A percentile compares a stretch with the other conserved stretches of the same genome.
Evolutionary conservation across 2,113 vertebrate species (phyloP).

Genomic region (Tylochromis polylepis): DNA sequence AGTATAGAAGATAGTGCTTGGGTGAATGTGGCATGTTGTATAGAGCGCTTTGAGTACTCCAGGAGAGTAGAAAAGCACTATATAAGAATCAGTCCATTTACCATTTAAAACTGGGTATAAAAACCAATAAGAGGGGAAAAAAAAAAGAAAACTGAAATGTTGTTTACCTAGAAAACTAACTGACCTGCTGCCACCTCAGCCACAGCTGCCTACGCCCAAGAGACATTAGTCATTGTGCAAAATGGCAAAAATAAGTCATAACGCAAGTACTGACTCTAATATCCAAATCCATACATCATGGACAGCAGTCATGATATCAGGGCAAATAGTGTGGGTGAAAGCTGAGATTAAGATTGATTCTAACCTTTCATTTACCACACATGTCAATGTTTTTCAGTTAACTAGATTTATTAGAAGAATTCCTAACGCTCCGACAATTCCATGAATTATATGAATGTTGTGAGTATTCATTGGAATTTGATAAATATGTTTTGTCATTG

Average conservation of each 20-base stretch:
- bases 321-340: background rate
- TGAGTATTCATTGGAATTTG: background rate
- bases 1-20: too few relatives aligned
- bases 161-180: too few relatives aligned
- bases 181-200: background rate
- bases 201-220: background rate
- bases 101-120: background rate
- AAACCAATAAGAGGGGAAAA: too few relatives aligned
- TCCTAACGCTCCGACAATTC: too few relatives aligned
- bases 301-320: background rate
- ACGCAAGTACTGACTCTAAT: background rate
- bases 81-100: too few relatives aligned
- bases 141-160: too few relatives aligned
- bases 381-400: background rate
- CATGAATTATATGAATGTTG: too few relatives aligned
- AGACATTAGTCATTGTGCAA: background rate
- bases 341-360: background rate
- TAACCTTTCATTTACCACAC: background rate
- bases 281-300: background rate
- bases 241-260: background rate
- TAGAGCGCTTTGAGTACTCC: too few relatives aligned
- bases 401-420: background rate
- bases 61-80: too few relatives aligned
- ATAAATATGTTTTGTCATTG: background rate
- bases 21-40: too few relatives aligned